These are phyloP conservation scores for Crambe crambe DNA, from an alignment of 37 sponge, comb jelly and placozoan species.

Conservation along the genomic window DNA sequence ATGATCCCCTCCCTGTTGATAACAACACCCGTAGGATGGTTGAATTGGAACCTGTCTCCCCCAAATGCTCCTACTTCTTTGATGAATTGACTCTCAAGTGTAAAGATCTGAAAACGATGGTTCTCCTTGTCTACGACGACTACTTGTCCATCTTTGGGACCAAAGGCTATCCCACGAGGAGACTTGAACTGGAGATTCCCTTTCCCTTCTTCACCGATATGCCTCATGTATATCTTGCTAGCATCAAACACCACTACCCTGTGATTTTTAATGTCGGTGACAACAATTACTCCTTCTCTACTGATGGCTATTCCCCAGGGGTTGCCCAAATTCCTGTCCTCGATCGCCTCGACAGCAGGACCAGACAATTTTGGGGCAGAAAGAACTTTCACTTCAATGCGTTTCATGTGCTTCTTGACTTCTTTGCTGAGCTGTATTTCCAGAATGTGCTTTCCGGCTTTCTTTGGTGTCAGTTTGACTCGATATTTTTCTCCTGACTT, in stretches of 20 bases:
- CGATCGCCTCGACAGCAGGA: too few species aligned
- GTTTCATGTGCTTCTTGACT: too few species aligned
- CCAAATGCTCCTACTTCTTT: conserved; percentile 12
- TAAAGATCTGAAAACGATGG: conserved; percentile 21
- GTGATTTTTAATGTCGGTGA: conserved; percentile 18
- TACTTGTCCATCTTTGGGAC: conserved; percentile 10
- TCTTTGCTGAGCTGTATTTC: not conserved
- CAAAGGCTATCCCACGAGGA: conserved; percentile 21
- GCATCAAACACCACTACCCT: not conserved
- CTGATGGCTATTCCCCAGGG: too few species aligned
- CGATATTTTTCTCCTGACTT: not conserved
- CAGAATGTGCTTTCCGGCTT: conserved; percentile 2
- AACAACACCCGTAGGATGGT: not conserved
- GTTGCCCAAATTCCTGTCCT: too few species aligned
- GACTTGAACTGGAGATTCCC: conserved; percentile 12
- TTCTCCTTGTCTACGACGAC: conserved; percentile 23
- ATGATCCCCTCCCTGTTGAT: conserved; percentile 6
- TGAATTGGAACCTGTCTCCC: conserved; percentile 2
- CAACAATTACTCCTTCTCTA: conserved; percentile 15
- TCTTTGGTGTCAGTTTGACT: conserved; percentile 5
- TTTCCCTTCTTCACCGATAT: conserved; percentile 17
- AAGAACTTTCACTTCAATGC: too few species aligned
- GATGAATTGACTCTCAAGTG: conserved; percentile 2
- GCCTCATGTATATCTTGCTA: not conserved
- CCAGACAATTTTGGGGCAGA: too few species aligned